A percentile compares a stretch with the other conserved stretches of the same genome.
These are phyloP conservation scores for Drosophila carrolli DNA, from an alignment of 1,140 invertebrate genomes.

Conservation along the genomic window DNA sequence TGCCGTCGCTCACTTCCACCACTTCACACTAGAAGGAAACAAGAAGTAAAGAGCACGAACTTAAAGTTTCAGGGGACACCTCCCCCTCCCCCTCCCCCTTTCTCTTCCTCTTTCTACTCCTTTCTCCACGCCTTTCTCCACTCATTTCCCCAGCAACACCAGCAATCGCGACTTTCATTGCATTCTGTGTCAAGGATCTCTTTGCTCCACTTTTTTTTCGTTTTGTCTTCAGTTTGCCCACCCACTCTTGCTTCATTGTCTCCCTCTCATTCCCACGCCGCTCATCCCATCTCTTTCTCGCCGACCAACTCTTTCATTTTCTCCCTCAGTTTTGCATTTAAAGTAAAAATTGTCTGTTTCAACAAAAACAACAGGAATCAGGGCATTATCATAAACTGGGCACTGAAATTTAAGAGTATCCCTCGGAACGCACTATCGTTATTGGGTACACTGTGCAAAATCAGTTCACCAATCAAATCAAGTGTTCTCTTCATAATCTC, in stretches of 20 bases:
- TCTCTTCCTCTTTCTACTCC: too few species aligned
- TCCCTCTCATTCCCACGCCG: not conserved
- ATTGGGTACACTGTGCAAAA: slow-evolving; percentile 3
- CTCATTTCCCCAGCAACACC: slow-evolving; percentile 6
- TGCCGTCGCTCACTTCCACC: slow-evolving; percentile 44
- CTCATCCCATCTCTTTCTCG: not conserved
- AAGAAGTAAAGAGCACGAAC: slow-evolving; percentile 20
- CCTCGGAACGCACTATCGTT: slow-evolving; percentile 28
- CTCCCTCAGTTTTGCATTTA: slow-evolving; percentile 58
- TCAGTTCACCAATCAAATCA: too few species aligned
- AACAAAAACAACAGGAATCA: slow-evolving; percentile 9
- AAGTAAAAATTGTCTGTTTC: slow-evolving; percentile 51
- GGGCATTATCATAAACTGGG: slow-evolving; percentile 8
- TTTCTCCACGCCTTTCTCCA: not conserved
- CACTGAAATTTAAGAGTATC: slow-evolving; percentile 59
- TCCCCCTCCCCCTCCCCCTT: too few species aligned
- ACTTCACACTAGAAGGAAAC: slow-evolving; percentile 53
- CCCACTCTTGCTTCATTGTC: not conserved
- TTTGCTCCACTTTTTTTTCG: slow-evolving; percentile 28
- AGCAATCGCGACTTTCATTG: slow-evolving; percentile 36
- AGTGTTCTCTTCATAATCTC: too few species aligned
- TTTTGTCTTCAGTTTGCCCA: slow-evolving; percentile 14
- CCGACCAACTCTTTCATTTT: not conserved
- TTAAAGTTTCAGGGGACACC: slow-evolving; percentile 20
- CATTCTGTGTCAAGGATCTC: slow-evolving; percentile 58